phyloP scores from a whole-genome alignment of 2,797 vertebrate genomes.

The Gorsachius magnificus region DNA sequence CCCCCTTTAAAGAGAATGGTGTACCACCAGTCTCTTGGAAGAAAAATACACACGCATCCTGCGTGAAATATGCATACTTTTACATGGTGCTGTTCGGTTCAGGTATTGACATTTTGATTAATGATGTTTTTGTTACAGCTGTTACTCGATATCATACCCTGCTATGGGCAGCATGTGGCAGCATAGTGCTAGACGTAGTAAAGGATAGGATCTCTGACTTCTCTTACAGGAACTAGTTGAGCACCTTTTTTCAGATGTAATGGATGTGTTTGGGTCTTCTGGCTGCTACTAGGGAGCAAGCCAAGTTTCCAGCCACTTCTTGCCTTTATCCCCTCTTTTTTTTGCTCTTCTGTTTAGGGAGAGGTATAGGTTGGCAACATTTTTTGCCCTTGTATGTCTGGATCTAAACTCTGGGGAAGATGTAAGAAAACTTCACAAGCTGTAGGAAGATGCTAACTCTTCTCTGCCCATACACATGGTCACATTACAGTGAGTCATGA shows the following conservation, averaged over 20 bases:
- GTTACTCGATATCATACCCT: background rate
- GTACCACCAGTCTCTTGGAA: background rate
- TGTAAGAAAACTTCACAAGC: background rate
- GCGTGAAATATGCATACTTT: background rate
- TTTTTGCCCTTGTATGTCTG: background rate
- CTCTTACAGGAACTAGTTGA: background rate
- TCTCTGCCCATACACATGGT: background rate
- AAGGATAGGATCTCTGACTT: background rate
- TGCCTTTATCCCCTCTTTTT: background rate
- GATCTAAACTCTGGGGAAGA: background rate
- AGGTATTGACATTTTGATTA: background rate
- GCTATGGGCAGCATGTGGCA: background rate
- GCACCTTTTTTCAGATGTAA: background rate
- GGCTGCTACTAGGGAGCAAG: background rate
- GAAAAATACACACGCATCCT: background rate
- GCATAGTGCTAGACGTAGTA: background rate
- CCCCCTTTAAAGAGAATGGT: background rate
- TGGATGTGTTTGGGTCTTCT: background rate
- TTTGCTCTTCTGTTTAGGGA: background rate
- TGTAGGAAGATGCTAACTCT: background rate
- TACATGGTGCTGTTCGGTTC: background rate
- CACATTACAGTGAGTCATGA: background rate
- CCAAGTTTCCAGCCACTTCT: background rate
- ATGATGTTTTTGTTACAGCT: background rate
- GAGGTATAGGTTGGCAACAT: background rate